Base-by-base conservation (phyloP, 2,113 vertebrate species). In the Salvelinus alpinus region DNA sequence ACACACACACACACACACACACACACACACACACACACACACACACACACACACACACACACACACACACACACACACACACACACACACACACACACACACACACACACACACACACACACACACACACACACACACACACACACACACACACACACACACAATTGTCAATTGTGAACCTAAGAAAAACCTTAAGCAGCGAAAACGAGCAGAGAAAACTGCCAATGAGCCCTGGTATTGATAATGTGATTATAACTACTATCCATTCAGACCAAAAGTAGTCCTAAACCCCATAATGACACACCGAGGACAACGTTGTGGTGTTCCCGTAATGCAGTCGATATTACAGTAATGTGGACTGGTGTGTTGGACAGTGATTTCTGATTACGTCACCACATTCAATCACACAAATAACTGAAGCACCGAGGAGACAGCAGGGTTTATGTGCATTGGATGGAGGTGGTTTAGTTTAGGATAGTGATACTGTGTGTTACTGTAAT, bases 221-320 rank as follows among this genome's bases (percentile, higher is more conserved):
- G 74, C 70, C 84, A 84, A 75, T 75, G 83, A 87, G 83, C 70
- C 70, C 65, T 71, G 25, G 9, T 88, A 91, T 89, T 82, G 88
- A 91, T 91, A 73, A 69, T 74, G 81, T 79, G 78, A 86, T 91
- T 85, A 81, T 84, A 77, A 78, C 75, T 78, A 80, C 88, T 84
- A 87, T 88, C 78, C 79, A 70, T 70, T 76, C 71, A 48, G 77
- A 44, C 82, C 70, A 72, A 80, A 84, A 86, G 80, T 74, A 72
- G 72, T 4, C 3, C 69, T 71, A 65, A 87, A 62, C 74, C 76
- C 64, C 48, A 4, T 71, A 29, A 77, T 14, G 38, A 44, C 38
- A 44, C 38, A 44, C 38, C 12, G 38, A 44, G 38, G 38, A 44
- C 38, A 44, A 44, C 9, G 38, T 11, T 11, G 38, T 44, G 11